Conservation (phyloP, 2,888 invertebrate species). For the Gastracanthus pulcherrimus region DNA sequence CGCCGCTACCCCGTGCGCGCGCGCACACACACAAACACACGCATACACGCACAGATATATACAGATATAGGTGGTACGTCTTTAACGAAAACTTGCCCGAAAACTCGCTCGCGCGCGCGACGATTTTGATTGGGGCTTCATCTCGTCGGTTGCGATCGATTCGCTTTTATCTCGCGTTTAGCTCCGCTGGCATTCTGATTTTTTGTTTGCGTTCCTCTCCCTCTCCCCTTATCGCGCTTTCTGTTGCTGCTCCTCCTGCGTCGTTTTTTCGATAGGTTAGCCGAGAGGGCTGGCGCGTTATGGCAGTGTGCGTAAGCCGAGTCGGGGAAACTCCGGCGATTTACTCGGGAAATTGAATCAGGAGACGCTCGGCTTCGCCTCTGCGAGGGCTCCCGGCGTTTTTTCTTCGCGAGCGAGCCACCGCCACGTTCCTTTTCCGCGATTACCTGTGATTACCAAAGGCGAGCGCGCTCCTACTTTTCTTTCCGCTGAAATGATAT, state of each 20-base stretch:
- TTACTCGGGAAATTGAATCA: slow-evolving; percentile 53
- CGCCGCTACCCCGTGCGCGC: neutral
- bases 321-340: slow-evolving; percentile 42
- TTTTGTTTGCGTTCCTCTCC: neutral
- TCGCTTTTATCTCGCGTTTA: slow-evolving; percentile 14
- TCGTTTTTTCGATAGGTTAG: neutral
- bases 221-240: neutral
- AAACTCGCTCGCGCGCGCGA: too few relatives aligned
- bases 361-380: neutral
- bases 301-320: neutral
- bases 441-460: slow-evolving; percentile 45
- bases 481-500: slow-evolving; percentile 4
- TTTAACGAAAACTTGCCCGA: too few relatives aligned
- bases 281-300: neutral
- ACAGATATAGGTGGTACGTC: neutral
- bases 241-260: neutral
- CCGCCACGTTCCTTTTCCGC: slow-evolving; percentile 1
- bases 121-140: slow-evolving; percentile 49
- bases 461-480: neutral
- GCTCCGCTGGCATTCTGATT: neutral
- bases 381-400: too few relatives aligned
- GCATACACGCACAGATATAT: neutral
- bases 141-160: too few relatives aligned
- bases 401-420: neutral
- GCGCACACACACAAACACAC: neutral